Conservation (phyloP, 2,888 invertebrate genomes). For the Baccha elongata region DNA sequence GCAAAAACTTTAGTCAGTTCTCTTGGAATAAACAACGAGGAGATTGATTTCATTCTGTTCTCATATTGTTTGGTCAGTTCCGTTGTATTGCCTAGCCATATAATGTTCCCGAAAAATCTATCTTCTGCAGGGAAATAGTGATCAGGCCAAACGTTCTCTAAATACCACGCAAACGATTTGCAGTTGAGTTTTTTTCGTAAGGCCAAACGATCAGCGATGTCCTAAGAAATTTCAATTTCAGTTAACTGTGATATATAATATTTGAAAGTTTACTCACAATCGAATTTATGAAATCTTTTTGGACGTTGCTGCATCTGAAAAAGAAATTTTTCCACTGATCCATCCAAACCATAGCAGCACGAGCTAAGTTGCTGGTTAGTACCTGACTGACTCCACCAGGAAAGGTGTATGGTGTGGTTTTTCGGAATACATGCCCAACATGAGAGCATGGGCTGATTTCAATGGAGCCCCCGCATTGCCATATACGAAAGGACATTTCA, state of each 20-base stretch:
- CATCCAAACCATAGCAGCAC: constrained; percentile 99
- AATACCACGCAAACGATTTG: constrained; percentile 95
- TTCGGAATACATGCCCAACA: constrained; percentile 96
- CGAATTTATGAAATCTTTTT: constrained; percentile 76
- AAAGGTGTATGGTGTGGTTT: constrained; percentile 97
- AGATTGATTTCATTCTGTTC: constrained; percentile 78
- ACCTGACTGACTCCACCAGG: constrained; percentile 93
- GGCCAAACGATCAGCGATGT: constrained; percentile 86
- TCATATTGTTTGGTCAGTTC: constrained; percentile 78
- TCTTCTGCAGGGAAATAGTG: constrained; percentile 95
- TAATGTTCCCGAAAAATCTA: constrained; percentile 94
- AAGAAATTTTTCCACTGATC: constrained; percentile 97
- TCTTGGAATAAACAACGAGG: constrained; percentile 77
- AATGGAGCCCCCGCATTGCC: constrained; percentile 96
- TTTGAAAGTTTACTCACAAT: constrained; percentile 25
- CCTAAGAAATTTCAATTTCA: constrained; percentile 66
- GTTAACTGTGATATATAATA: not conserved
- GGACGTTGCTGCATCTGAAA: constrained; percentile 91
- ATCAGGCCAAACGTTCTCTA: constrained; percentile 97
- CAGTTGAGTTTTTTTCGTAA: constrained; percentile 89
- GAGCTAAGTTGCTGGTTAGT: constrained; percentile 93
- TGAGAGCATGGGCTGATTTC: constrained; percentile 96
- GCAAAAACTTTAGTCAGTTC: constrained; percentile 78
- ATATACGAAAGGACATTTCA: constrained; percentile 97
- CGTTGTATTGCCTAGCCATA: constrained; percentile 79